These are phyloP conservation scores for Calcarius ornatus DNA, from an alignment of 2,113 vertebrate species.

Conservation along the genomic window DNA sequence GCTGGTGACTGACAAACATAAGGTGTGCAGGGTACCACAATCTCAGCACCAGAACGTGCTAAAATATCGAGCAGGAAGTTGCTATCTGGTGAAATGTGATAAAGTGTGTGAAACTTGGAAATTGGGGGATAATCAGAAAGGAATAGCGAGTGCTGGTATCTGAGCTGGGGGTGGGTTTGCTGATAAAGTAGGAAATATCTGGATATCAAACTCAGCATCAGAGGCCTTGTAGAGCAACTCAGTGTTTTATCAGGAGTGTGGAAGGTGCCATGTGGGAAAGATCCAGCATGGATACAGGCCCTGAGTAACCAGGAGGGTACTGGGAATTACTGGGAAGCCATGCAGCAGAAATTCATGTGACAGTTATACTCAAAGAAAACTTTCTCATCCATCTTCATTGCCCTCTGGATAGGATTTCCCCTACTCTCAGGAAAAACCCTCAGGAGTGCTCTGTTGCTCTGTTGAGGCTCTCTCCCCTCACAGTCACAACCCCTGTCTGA, in stretches of 20 bases:
- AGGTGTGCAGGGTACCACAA: no score
- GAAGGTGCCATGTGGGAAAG: background rate
- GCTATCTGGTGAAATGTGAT: background rate
- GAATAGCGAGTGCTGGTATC: rapidly evolving
- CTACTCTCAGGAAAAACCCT: background rate
- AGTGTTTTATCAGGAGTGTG: background rate
- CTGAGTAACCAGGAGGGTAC: background rate
- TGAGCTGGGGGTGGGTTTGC: background rate
- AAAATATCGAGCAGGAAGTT: background rate
- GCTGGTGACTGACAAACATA: background rate
- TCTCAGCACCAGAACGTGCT: background rate
- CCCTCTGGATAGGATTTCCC: no score
- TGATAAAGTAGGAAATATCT: background rate
- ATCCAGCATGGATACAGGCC: background rate
- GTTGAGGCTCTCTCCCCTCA: background rate
- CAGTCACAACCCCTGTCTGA: background rate
- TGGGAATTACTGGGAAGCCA: background rate
- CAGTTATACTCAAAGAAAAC: background rate
- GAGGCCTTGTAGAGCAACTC: background rate
- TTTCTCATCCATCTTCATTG: background rate
- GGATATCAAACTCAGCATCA: background rate
- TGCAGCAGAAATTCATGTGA: rapidly evolving
- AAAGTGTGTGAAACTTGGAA: background rate
- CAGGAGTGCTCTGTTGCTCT: background rate
- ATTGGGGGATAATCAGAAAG: background rate